Conservation (phyloP, 2,797 vertebrate genomes). For the Halcyon chelicuti region DNA sequence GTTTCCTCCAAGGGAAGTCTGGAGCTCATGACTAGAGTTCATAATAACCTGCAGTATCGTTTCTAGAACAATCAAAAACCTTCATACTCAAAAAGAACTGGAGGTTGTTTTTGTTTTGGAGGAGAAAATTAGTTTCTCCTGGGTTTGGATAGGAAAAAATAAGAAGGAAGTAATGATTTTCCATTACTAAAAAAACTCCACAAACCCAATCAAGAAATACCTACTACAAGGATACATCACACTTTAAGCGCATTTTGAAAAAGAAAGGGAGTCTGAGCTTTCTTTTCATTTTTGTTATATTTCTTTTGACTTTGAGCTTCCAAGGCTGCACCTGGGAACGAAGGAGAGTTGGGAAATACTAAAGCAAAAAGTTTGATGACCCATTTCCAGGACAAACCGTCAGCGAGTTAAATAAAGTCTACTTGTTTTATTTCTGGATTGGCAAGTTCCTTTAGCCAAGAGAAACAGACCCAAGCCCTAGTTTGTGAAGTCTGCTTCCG, state of each 20-base stretch:
- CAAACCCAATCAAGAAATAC: not conserved
- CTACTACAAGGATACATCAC: not conserved
- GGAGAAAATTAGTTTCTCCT: not conserved
- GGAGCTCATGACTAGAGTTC: not conserved
- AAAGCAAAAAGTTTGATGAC: not conserved
- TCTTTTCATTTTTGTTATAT: not conserved
- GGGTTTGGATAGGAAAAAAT: not conserved
- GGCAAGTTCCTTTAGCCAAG: slow-evolving; percentile 28
- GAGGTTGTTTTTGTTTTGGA: not conserved
- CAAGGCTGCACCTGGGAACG: not conserved
- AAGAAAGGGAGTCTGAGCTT: not conserved
- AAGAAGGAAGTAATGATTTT: not conserved
- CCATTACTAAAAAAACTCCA: not conserved
- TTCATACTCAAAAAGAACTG: not conserved
- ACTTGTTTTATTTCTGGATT: not conserved
- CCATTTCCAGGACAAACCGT: slow-evolving; percentile 3
- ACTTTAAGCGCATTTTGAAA: not conserved
- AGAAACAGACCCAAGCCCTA: slow-evolving; percentile 25
- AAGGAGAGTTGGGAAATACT: not conserved
- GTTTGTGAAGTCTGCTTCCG: not conserved
- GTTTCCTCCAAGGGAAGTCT: not conserved
- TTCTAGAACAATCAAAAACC: not conserved
- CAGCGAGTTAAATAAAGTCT: not conserved
- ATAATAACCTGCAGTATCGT: not conserved
- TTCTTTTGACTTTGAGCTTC: not conserved